phyloP scores from a whole-genome alignment of 1,140 invertebrate species.

The Riptortus pedestris region DNA sequence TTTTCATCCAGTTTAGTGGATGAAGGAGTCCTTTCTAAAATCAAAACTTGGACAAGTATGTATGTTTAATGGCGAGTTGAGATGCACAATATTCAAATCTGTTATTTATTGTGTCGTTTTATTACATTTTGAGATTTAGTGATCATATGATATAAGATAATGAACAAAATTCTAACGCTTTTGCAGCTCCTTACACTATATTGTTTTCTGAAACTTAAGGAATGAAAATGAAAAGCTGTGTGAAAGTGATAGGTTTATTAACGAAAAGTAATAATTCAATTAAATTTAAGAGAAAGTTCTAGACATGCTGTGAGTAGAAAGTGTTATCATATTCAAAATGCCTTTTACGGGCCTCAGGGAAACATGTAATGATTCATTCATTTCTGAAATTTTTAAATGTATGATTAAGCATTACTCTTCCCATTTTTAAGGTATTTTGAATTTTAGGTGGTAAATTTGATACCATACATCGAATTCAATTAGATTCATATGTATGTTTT shows the following conservation, averaged over 20 bases:
- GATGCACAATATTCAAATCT: conserved; percentile 18
- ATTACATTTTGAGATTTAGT: conserved; percentile 20
- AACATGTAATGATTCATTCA: conserved; percentile 8
- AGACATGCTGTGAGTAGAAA: conserved; percentile 15
- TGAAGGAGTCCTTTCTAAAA: conserved; percentile 17
- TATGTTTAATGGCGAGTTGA: conserved; percentile 13
- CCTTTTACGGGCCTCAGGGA: conserved; percentile 13
- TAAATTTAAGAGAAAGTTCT: conserved; percentile 8
- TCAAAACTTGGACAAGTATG: conserved; percentile 16
- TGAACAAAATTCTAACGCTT: conserved; percentile 28
- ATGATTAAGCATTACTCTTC: conserved; percentile 4
- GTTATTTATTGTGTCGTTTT: conserved; percentile 16
- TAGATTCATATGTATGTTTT: background rate
- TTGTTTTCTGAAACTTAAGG: conserved; percentile 3
- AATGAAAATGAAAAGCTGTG: background rate
- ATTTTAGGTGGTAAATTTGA: conserved; percentile 3
- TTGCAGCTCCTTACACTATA: conserved; percentile 24
- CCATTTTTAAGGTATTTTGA: conserved; percentile 14
- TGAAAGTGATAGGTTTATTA: conserved; percentile 20
- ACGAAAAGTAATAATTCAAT: background rate
- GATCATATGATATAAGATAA: conserved; percentile 22
- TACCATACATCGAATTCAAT: conserved; percentile 18
- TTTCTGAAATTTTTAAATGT: background rate
- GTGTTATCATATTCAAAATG: conserved; percentile 15
- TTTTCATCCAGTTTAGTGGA: conserved; percentile 20